Evolutionary conservation across 2,888 invertebrate genomes (phyloP).

Genomic region (Callyntrura sp.): DNA sequence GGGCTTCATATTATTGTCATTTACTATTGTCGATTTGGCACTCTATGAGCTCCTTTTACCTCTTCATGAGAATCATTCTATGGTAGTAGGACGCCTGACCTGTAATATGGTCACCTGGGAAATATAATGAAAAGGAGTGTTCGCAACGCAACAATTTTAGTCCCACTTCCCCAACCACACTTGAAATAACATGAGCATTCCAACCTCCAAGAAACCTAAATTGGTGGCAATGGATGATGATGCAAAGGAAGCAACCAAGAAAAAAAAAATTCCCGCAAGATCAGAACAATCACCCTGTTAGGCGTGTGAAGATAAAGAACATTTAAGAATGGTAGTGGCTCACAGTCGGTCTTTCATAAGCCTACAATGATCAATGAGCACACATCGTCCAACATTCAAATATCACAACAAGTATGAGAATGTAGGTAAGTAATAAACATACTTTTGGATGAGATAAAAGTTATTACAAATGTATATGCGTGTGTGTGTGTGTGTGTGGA

Average conservation of each 20-base stretch:
- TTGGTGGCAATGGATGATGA: background rate
- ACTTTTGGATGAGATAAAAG: slow-evolving; percentile 39
- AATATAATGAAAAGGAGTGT: slow-evolving; percentile 66
- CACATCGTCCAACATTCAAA: background rate
- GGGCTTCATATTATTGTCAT: slow-evolving; percentile 32
- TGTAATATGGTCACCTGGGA: slow-evolving; percentile 78
- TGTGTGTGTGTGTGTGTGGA: background rate
- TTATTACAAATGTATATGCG: slow-evolving; percentile 23
- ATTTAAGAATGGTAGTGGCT: background rate
- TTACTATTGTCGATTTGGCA: slow-evolving; percentile 71
- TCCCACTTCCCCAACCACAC: slow-evolving; percentile 11
- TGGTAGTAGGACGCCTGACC: slow-evolving; percentile 69
- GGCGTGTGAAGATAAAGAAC: slow-evolving; percentile 27
- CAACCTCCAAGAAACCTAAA: background rate
- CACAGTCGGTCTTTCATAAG: slow-evolving; percentile 10
- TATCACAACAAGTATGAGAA: background rate
- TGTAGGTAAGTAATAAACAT: background rate
- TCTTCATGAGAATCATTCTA: slow-evolving; percentile 48
- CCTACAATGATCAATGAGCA: slow-evolving; percentile 12
- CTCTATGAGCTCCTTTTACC: slow-evolving; percentile 29
- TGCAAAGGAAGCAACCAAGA: background rate
- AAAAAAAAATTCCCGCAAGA: background rate
- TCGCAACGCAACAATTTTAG: slow-evolving; percentile 6
- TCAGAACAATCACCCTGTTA: background rate
- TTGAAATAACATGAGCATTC: background rate